phyloP scores from a whole-genome alignment of 2,113 vertebrate species.

The Cavia porcellus region DNA sequence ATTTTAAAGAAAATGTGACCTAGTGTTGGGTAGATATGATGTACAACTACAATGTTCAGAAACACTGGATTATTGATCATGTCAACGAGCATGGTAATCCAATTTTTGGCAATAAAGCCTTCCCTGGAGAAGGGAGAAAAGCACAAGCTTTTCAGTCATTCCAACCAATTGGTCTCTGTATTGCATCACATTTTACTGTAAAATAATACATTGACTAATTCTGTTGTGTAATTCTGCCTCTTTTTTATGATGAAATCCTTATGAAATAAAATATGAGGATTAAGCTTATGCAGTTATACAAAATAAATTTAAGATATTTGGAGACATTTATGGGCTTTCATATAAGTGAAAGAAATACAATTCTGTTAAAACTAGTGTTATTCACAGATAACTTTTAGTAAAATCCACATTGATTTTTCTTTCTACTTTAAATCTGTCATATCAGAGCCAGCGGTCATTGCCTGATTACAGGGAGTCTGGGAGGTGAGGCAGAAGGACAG shows the following conservation, averaged over 20 bases:
- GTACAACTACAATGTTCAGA: not conserved
- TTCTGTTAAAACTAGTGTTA: not conserved
- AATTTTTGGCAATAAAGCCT: not conserved
- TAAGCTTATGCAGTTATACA: not conserved
- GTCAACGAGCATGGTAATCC: not conserved
- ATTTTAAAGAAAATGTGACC: not conserved
- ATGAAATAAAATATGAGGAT: not conserved
- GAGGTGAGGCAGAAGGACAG: not conserved
- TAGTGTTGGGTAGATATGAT: not conserved
- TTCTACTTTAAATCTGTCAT: not conserved
- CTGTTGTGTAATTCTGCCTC: not conserved
- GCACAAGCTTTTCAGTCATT: too few relatives aligned
- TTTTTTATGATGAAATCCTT: not conserved
- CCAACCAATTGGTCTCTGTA: not conserved
- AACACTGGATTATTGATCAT: not conserved
- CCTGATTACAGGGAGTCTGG: not conserved
- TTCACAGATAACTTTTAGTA: not conserved
- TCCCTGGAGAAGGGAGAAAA: not conserved
- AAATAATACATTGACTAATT: not conserved
- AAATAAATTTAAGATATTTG: not conserved
- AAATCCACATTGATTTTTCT: not conserved
- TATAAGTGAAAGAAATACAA: not conserved
- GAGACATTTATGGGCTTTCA: not conserved
- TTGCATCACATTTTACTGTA: not conserved
- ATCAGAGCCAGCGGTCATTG: not conserved